Base-by-base conservation (phyloP, 2,113 vertebrate species). In the Campylorhamphus procurvoides region DNA sequence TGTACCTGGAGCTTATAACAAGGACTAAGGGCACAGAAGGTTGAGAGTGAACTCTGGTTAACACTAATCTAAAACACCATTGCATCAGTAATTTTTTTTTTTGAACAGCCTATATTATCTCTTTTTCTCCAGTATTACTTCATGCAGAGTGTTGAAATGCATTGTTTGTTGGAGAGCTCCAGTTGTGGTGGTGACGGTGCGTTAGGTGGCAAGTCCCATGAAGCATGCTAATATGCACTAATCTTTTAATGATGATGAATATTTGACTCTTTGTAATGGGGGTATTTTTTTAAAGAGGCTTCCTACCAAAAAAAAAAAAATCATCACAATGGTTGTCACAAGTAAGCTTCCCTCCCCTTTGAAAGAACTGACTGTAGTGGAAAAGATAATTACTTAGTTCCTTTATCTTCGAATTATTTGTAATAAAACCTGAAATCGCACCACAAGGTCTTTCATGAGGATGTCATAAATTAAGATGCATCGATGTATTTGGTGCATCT, bases 381-480 rank as follows among this genome's bases (percentile, higher is more conserved):
- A 97, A 97, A 97, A 97, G 97, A 98, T 98, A 98, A 98, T 97
- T 97, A 96, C 97, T 97, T 97, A 95, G 96, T 97, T 98, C 97
- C 94, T 98, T 98, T 98, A 98, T 98, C 96, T 97, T 91, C 3
- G 84, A 98, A 98, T 98, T 97, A 98, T 98, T 98, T 98, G 97
- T 98, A 98, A 98, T 98, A 98, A 98, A 98, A 98, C 97, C 97
- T 97, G 96, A 98, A 98, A 98, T 97, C 95, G 60, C 97, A 96
- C 97, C 97, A 97, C 98, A 98, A 98, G 97, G 97, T 97, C 97
- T 98, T 98, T 98, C 97, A 97, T 95, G 96, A 96, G 96, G 93
- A 98, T 98, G 97, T 98, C 97, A 98, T 98, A 98, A 98, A 98
- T 98, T 98, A 98, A 98, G 98, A 98, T 98, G 98, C 98, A 97